phyloP scores from a whole-genome alignment of 1,140 invertebrate genomes.

The Ptiloglossa arizonensis region DNA sequence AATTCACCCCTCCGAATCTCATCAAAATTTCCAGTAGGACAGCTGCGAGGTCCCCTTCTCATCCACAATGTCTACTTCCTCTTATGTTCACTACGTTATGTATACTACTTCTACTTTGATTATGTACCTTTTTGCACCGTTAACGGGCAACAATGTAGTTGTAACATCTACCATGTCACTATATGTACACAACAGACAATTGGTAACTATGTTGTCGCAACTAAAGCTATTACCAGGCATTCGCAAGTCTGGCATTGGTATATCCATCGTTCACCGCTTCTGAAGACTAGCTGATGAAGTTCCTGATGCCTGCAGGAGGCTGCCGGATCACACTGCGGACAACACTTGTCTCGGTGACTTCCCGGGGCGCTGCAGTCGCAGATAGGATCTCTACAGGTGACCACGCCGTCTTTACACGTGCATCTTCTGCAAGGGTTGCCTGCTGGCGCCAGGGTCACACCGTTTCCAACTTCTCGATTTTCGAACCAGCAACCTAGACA shows the following conservation, averaged over 20 bases:
- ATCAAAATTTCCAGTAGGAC: too few species aligned
- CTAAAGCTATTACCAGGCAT: conserved; percentile 86
- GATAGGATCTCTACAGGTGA: conserved; percentile 83
- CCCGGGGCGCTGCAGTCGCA: conserved; percentile 85
- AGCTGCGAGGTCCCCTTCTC: too few species aligned
- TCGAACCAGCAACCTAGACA: conserved; percentile 85
- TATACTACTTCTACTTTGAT: too few species aligned
- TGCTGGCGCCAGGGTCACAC: conserved; percentile 80
- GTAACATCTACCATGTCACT: too few species aligned
- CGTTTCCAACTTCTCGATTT: conserved; percentile 83
- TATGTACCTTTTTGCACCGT: not conserved
- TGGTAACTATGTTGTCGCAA: not conserved
- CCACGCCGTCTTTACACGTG: conserved; percentile 84
- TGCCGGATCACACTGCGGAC: conserved; percentile 89
- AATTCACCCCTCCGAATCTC: too few species aligned
- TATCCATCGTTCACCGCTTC: conserved; percentile 92
- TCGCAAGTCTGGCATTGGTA: conserved; percentile 95
- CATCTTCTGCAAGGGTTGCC: conserved; percentile 85
- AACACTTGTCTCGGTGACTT: conserved; percentile 86
- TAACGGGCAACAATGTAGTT: too few species aligned
- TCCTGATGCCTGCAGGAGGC: conserved; percentile 90
- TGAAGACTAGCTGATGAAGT: conserved; percentile 87
- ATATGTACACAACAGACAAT: not conserved
- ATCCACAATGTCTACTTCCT: too few species aligned
- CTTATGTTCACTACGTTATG: too few species aligned